phyloP scores from a whole-genome alignment of 2,888 invertebrate genomes.

The Drosophila kambysellisi region DNA sequence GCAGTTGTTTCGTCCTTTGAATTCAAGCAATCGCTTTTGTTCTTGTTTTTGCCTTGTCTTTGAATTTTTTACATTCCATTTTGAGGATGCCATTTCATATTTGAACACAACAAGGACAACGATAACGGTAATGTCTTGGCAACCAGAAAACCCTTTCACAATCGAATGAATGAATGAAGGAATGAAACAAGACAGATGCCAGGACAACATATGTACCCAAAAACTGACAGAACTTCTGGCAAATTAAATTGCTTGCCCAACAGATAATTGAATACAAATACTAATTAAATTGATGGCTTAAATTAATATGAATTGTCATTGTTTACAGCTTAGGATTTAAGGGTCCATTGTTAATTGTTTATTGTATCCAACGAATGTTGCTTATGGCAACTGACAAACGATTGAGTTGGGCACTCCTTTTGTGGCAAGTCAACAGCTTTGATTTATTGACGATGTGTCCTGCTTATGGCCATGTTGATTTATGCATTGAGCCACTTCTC shows the following conservation, averaged over 20 bases:
- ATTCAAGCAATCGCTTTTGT: slow-evolving; percentile 30
- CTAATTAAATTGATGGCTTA: slow-evolving; percentile 34
- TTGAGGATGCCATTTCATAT: slow-evolving; percentile 26
- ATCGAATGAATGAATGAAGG: neutral
- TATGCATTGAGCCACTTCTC: slow-evolving; percentile 42
- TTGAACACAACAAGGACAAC: slow-evolving; percentile 23
- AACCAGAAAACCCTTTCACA: slow-evolving; percentile 7
- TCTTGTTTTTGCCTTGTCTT: neutral
- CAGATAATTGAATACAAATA: slow-evolving; percentile 23
- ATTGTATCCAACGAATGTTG: neutral
- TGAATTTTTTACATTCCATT: slow-evolving; percentile 1
- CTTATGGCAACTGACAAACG: slow-evolving; percentile 6
- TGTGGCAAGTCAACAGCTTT: slow-evolving; percentile 47
- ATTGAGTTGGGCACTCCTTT: neutral
- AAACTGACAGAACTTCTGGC: neutral
- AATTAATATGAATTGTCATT: slow-evolving; percentile 34
- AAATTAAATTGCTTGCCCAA: neutral
- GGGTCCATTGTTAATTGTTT: slow-evolving; percentile 9
- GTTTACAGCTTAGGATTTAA: neutral
- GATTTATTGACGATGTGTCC: slow-evolving; percentile 63
- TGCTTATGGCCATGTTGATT: slow-evolving; percentile 50
- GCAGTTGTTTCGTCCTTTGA: slow-evolving; percentile 52
- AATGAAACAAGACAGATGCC: neutral
- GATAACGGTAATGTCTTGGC: slow-evolving; percentile 1
- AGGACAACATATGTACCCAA: neutral